Conservation (phyloP, 2,113 vertebrate species). For the Lutjanus erythropterus region DNA sequence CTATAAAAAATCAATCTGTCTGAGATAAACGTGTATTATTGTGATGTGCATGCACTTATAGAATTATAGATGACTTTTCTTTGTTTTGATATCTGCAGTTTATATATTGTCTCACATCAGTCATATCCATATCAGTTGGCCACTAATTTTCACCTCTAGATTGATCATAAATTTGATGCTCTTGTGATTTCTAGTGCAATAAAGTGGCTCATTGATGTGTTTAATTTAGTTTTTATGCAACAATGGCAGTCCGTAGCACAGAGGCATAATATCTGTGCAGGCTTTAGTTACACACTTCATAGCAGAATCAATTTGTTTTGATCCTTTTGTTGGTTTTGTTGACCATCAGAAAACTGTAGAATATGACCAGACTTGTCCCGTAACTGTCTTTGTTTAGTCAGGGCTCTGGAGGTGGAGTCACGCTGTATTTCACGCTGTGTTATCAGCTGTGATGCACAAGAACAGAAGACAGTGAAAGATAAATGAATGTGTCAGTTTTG, state of each 20-base stretch:
- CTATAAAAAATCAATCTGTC: too few relatives aligned
- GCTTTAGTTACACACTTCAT: not conserved
- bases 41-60: too few relatives aligned
- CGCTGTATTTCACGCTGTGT: not conserved
- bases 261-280: not conserved
- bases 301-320: not conserved
- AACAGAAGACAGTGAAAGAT: conserved; percentile 39
- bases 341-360: not conserved
- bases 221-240: not conserved
- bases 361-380: not conserved
- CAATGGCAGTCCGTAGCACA: not conserved
- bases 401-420: conserved; percentile 22
- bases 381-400: not conserved
- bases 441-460: conserved; percentile 43
- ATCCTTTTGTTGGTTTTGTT: not conserved
- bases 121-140: too few relatives aligned
- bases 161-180: not conserved
- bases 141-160: not conserved
- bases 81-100: too few relatives aligned
- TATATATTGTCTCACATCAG: too few relatives aligned
- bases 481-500: conserved; percentile 19
- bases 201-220: not conserved
- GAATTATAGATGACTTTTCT: too few relatives aligned
- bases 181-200: not conserved
- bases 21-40: too few relatives aligned